Evolutionary conservation across 2,113 vertebrate species (phyloP).

Genomic region (Cairina moschata): DNA sequence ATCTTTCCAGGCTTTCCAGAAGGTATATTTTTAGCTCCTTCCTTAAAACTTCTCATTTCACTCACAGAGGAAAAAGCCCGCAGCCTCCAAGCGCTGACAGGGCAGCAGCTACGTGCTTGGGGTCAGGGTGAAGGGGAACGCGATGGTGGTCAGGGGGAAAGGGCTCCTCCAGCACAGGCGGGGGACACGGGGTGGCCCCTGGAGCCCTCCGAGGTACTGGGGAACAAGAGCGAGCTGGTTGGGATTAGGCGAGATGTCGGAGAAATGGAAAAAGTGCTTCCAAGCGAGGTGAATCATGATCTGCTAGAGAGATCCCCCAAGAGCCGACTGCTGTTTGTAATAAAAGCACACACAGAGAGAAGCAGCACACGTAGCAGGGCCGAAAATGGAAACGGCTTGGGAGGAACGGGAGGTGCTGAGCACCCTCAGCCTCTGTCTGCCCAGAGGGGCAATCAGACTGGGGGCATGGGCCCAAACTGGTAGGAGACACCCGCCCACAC

Average conservation of each 20-base stretch:
- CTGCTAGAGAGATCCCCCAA: constrained; percentile 58
- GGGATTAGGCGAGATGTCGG: constrained; percentile 40
- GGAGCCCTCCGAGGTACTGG: background rate
- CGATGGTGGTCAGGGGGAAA: too few species aligned
- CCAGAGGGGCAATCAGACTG: fast-evolving
- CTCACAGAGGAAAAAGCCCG: background rate
- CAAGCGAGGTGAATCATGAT: constrained; percentile 64
- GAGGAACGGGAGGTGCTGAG: background rate
- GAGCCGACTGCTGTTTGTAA: constrained; percentile 63
- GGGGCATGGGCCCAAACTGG: fast-evolving
- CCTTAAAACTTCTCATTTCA: constrained; percentile 16
- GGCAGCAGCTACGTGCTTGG: background rate
- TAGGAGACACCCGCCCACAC: background rate
- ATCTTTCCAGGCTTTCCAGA: constrained; percentile 21
- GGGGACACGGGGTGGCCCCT: background rate
- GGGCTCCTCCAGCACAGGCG: background rate
- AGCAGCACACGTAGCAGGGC: background rate
- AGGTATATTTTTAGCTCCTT: constrained; percentile 44
- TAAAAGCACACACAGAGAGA: constrained; percentile 6
- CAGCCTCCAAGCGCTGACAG: background rate
- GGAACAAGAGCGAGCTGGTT: background rate
- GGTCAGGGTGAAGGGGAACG: too few species aligned
- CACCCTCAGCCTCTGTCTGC: background rate
- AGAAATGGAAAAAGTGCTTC: constrained; percentile 40
- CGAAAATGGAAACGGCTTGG: background rate